Evolutionary conservation across 2,113 vertebrate genomes (phyloP), one percentile per base, ranked within the genome.

Genomic region (Seriola dumerili): DNA sequence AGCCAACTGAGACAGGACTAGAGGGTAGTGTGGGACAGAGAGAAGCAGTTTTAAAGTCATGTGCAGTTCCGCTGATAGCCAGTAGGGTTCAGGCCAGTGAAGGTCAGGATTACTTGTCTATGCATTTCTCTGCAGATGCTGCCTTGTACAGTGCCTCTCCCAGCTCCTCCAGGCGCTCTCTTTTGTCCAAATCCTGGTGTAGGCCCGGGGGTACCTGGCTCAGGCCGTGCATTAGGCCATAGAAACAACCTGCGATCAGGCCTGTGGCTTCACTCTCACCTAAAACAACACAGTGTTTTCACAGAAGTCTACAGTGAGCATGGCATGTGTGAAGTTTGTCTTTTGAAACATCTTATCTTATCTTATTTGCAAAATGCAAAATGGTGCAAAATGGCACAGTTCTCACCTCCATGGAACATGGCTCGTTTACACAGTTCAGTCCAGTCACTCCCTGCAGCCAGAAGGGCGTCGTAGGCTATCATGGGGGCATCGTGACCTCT

Each of bases 381-480:
- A 29, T 29, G 12, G 4, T 42, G 8, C 21, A 17, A 7, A 57
- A 21, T 1, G 36, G 34, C 25, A 25, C 38, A 19, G 62, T 34
- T 36, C 94, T 95, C 85, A 99, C 98, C 98, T 96, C 97, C 96
- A 0, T 99, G 98, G 79, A 99, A 97, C 96, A 99, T 97, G 87
- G 97, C 97, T 55, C 97, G 94, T 67, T 94, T 96, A 76, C 98
- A 99, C 23, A 99, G 95, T 71, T 98, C 96, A 0, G 92, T 89
- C 98, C 98, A 99, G 85, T 96, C 95, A 1, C 91, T 93, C 0
- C 96, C 96, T 0, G 97, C 96, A 4, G 94, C 96, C 32, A 99
- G 85, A 46, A 99, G 95, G n/a, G 97, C 97, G 0, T 99, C 98
- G 0, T 99, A 99, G 4, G 98, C 98, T 0, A 99, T 99, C 98